phyloP scores from a whole-genome alignment of 2,888 invertebrate genomes.

The Lepidochrysops patricia region DNA sequence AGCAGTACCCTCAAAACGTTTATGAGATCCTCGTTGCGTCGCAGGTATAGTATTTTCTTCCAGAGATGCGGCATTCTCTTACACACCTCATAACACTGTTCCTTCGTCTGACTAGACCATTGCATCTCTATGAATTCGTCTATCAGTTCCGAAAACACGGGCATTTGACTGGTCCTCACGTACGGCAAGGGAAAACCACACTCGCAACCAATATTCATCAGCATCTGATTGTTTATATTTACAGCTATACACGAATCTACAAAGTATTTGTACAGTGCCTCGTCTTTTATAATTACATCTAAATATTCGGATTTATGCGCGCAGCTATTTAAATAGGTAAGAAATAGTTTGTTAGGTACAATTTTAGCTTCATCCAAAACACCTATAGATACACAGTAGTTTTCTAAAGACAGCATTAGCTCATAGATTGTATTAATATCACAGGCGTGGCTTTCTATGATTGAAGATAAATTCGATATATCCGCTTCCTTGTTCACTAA shows the following conservation, averaged over 20 bases:
- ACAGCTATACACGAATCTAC: constrained; percentile 74
- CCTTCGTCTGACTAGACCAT: constrained; percentile 50
- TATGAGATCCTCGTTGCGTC: constrained; percentile 63
- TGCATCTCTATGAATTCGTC: constrained; percentile 71
- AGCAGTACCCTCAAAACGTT: constrained; percentile 72
- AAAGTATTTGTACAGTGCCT: constrained; percentile 65
- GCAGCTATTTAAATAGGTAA: constrained; percentile 51
- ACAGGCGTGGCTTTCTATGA: constrained; percentile 57
- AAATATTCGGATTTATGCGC: constrained; percentile 39
- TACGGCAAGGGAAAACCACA: constrained; percentile 77
- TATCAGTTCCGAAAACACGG: constrained; percentile 72
- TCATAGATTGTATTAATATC: constrained; percentile 60
- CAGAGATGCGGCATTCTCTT: constrained; percentile 77
- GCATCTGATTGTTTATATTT: constrained; percentile 57
- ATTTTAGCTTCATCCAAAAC: constrained; percentile 54
- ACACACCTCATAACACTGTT: constrained; percentile 69
- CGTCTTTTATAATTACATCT: constrained; percentile 49
- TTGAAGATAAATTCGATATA: constrained; percentile 56
- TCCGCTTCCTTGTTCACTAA: constrained; percentile 55
- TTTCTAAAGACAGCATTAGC: constrained; percentile 53
- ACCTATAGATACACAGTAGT: constrained; percentile 56
- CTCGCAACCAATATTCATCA: constrained; percentile 63
- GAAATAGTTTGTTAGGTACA: constrained; percentile 56
- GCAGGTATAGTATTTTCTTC: constrained; percentile 71
- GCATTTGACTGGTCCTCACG: constrained; percentile 49